Conservation (phyloP, 2,888 invertebrate genomes). For the Drosophila mulleri region DNA sequence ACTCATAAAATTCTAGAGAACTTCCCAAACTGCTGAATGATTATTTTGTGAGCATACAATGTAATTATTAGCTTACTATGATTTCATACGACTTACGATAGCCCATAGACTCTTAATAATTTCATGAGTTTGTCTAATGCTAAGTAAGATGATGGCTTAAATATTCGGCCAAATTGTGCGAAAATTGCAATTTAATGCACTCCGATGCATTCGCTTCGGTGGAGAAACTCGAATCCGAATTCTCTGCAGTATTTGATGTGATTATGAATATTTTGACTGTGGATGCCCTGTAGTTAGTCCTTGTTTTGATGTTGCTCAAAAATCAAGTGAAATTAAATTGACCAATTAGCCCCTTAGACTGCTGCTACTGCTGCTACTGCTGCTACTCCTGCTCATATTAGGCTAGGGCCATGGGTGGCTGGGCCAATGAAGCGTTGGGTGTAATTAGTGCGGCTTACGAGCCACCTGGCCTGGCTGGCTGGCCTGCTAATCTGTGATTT, state of each 20-base stretch:
- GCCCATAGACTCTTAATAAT: too few species aligned
- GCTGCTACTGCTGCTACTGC: neutral
- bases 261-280: constrained; percentile 2
- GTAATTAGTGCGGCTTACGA: constrained; percentile 66
- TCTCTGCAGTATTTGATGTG: neutral
- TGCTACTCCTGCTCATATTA: constrained; percentile 23
- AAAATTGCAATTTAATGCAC: neutral
- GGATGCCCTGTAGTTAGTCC: constrained; percentile 53
- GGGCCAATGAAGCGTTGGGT: constrained; percentile 67
- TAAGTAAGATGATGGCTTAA: too few species aligned
- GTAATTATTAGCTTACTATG: too few species aligned
- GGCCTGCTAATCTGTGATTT: constrained; percentile 83
- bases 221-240: too few species aligned
- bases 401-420: neutral
- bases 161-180: too few species aligned
- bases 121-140: too few species aligned
- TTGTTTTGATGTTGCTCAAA: constrained; percentile 8
- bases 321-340: constrained; percentile 41
- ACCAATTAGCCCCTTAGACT: constrained; percentile 5
- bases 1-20: too few species aligned
- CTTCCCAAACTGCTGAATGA: too few species aligned
- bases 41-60: too few species aligned
- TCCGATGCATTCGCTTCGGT: neutral
- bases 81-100: too few species aligned
- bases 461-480: constrained; percentile 15